Conservation (phyloP, 2,113 vertebrate species). For the Haemorhous mexicanus region DNA sequence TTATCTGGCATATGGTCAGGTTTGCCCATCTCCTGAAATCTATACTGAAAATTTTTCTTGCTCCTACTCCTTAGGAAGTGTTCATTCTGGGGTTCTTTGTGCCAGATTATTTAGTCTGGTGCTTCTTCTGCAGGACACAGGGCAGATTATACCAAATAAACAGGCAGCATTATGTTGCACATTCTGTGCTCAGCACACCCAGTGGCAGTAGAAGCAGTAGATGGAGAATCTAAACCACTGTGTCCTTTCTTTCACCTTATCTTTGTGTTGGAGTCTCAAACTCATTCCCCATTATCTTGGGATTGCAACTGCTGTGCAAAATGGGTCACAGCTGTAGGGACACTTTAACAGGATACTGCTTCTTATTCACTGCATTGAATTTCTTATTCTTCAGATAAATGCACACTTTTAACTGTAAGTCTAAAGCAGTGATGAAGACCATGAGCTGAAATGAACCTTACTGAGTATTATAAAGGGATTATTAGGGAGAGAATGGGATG, state of each 20-base stretch:
- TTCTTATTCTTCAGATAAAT: background rate
- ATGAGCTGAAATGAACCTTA: background rate
- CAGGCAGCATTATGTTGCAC: fast-evolving
- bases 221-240: background rate
- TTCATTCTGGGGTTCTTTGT: too few relatives aligned
- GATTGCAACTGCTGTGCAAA: background rate
- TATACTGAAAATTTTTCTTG: background rate
- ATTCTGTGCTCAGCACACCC: background rate
- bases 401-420: fast-evolving
- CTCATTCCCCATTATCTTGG: background rate
- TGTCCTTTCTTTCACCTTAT: background rate
- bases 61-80: background rate
- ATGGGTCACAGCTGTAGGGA: background rate
- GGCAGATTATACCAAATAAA: background rate
- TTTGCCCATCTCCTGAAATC: background rate
- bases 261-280: background rate
- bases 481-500: background rate
- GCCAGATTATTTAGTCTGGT: background rate
- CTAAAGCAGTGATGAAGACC: background rate
- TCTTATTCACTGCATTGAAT: background rate
- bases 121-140: background rate
- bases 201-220: background rate
- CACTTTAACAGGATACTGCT: background rate
- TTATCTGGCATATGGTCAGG: background rate
- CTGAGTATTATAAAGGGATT: background rate